These are phyloP conservation scores for Nettapus auritus DNA, from an alignment of 2,113 vertebrate genomes.

Conservation along the genomic window DNA sequence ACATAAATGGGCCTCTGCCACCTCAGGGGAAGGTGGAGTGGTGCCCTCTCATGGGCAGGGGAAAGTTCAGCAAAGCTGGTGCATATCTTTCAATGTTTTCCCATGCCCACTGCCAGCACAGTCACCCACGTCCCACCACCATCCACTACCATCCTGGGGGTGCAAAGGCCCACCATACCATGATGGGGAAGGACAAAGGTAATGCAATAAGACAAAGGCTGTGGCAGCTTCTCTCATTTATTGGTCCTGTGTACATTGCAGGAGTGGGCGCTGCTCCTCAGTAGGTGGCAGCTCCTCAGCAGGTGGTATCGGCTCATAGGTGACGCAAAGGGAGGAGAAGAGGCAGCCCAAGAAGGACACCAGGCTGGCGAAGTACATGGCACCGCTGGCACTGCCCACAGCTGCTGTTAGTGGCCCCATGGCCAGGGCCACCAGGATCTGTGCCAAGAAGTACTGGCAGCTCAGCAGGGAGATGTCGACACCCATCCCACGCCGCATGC, in stretches of 20 bases:
- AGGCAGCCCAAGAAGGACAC: constrained; percentile 94
- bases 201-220: background rate
- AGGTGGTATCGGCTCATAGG: constrained; percentile 86
- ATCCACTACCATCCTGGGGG: background rate
- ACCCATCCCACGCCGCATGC: constrained; percentile 90
- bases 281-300: constrained; percentile 72
- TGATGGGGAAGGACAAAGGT: fast-evolving
- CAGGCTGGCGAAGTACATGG: constrained; percentile 97
- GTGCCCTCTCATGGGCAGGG: background rate
- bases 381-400: constrained; percentile 93
- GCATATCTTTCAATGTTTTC: background rate
- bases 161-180: fast-evolving
- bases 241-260: constrained; percentile 76
- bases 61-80: background rate
- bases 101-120: background rate
- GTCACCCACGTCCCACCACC: background rate
- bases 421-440: constrained; percentile 92
- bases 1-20: background rate
- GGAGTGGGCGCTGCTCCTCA: constrained; percentile 89
- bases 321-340: constrained; percentile 93
- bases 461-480: constrained; percentile 97
- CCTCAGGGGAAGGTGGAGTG: background rate
- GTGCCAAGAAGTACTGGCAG: constrained; percentile 97
- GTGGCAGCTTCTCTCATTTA: background rate
- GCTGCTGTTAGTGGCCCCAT: constrained; percentile 94